phyloP scores from a whole-genome alignment of 1,140 invertebrate genomes.

The Drosophila pallidifrons region DNA sequence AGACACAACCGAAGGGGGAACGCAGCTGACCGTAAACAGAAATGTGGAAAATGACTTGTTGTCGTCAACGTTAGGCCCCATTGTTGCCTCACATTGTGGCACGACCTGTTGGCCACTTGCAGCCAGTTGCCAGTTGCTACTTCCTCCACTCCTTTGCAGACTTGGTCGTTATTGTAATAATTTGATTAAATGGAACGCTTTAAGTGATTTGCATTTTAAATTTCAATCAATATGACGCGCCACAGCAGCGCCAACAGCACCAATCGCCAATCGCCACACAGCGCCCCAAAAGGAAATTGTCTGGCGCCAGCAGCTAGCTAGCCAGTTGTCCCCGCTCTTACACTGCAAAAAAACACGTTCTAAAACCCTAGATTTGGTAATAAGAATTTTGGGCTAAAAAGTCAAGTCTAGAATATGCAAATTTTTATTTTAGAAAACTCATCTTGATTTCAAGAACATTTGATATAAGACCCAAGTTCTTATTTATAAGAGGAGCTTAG shows the following conservation, averaged over 20 bases:
- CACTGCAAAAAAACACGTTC: not conserved
- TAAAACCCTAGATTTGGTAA: no score
- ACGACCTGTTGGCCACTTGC: constrained; percentile 24
- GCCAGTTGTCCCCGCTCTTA: constrained; percentile 6
- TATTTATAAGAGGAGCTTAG: no score
- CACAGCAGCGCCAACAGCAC: constrained; percentile 23
- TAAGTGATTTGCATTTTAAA: constrained; percentile 84
- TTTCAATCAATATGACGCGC: constrained; percentile 78
- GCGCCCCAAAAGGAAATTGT: constrained; percentile 28
- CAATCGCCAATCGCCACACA: constrained; percentile 5
- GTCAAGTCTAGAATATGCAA: no score
- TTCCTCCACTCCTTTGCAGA: not conserved
- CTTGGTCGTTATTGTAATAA: constrained; percentile 65
- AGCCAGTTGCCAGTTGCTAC: not conserved
- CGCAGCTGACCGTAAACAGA: constrained; percentile 65
- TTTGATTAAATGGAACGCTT: constrained; percentile 83
- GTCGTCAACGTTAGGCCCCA: constrained; percentile 39
- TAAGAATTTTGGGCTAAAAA: no score
- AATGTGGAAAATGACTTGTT: constrained; percentile 73
- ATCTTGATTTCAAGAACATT: no score
- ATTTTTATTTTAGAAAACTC: no score
- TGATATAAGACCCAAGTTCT: no score
- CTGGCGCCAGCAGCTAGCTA: constrained; percentile 23
- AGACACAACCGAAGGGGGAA: not conserved
- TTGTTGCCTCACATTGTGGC: constrained; percentile 17